A percentile compares a stretch with the other conserved stretches of the same genome.
Conservation (phyloP, 2,797 vertebrate species). For the Phylloscopus collybita region DNA sequence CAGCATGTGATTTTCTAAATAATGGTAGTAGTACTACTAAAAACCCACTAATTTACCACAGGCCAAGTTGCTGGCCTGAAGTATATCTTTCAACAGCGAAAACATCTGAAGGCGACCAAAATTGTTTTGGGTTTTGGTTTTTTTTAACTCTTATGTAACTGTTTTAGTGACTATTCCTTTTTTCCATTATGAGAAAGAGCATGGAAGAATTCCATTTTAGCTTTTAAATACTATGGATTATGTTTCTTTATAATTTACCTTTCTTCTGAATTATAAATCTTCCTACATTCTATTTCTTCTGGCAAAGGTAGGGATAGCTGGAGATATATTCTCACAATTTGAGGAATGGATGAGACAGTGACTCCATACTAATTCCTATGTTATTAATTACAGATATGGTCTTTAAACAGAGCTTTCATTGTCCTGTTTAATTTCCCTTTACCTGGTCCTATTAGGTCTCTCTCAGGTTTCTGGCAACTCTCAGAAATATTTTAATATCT, state of each 20-base stretch:
- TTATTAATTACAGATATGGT: not conserved
- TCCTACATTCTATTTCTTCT: not conserved
- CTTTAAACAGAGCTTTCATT: not conserved
- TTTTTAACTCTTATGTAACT: not conserved
- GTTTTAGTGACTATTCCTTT: not conserved
- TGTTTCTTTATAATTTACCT: not conserved
- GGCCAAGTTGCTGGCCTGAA: not conserved
- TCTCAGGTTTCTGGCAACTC: not conserved
- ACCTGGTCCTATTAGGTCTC: not conserved
- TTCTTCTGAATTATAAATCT: not conserved
- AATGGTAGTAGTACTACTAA: not conserved
- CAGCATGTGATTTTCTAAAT: not conserved
- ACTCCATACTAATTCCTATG: not conserved
- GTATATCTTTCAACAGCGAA: not conserved
- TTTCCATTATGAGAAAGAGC: not conserved
- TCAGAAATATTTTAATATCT: not conserved
- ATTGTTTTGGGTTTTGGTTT: not conserved
- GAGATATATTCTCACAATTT: not conserved
- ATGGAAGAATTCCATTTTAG: not conserved
- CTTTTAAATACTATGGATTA: not conserved
- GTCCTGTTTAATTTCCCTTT: not conserved
- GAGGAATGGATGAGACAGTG: not conserved
- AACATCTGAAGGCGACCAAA: not conserved
- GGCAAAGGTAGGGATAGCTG: not conserved
- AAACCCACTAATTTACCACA: not conserved